Base-by-base conservation (phyloP, 2,797 vertebrate species). In the Bradypodion pumilum region DNA sequence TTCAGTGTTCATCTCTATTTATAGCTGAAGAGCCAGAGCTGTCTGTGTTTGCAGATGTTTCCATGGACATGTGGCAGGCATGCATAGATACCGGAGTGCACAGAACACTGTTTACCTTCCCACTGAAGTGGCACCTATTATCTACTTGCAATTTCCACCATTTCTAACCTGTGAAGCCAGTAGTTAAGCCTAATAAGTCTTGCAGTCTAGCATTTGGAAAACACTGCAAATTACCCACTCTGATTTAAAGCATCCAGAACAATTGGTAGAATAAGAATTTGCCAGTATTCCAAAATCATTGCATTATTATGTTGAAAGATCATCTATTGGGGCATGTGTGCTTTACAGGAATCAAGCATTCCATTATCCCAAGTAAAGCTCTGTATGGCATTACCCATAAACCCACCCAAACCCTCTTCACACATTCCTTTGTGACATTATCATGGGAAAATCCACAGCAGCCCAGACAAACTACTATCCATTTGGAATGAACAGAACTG, bases 211-310 rank as follows among this genome's bases (percentile, higher is more conserved):
- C 52, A 15, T 56, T 5, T 56, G 52, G 52, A 19, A 4, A 56
- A 15, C 15, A 4, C 52, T 19, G 21, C 52, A 16, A 4, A 4
- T 56, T 56, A 52, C 52, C 44, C 10, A 10, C 44, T 46, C 44
- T 5, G 5, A 42, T 70, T 49, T 74, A 27, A 40, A 7, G 44
- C 16, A 66, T 65, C n/a, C 7, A 5, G 29, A 74, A 2, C 42
- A 42, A 60, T 15, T 82, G 73, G 73, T 59, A 87, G 87, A 74
- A 89, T 88, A 85, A 32, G 84, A 90, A 92, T 90, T 86, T 89
- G 88, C 78, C 87, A 88, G 74, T 86, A 88, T 91, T 91, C 88
- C 88, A 89, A 90, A 87, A 40, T 49, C 89, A 88, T 91, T 90
- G 84, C 91, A 83, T 90, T 88, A 88, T 86, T 23, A 40, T 49